These are phyloP conservation scores for Sebastiscus tertius DNA, from an alignment of 2,797 vertebrate species.

Conservation along the genomic window DNA sequence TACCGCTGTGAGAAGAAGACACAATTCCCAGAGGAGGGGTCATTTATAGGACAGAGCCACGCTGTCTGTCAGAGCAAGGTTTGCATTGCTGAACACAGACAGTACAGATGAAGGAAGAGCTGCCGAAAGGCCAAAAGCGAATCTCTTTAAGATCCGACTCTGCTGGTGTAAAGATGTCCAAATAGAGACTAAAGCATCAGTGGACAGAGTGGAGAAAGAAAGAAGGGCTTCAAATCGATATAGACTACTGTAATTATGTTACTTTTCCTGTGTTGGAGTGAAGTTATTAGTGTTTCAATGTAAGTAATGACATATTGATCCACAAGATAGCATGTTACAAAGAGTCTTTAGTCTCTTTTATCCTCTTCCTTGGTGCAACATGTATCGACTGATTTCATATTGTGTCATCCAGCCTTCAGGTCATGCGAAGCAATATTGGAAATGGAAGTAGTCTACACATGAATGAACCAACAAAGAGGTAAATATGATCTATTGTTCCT, in stretches of 20 bases:
- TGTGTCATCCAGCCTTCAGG: background rate
- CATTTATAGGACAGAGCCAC: constrained; percentile 62
- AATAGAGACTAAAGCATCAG: background rate
- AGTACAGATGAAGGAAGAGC: constrained; percentile 27
- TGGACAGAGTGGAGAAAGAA: background rate
- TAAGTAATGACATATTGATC: constrained; percentile 20
- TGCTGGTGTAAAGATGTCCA: background rate
- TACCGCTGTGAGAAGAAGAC: constrained; percentile 31
- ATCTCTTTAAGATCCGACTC: constrained; percentile 3
- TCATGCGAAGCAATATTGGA: background rate
- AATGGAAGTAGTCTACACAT: background rate
- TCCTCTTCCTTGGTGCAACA: background rate
- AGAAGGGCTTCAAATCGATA: background rate
- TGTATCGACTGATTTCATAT: background rate
- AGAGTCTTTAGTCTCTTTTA: background rate
- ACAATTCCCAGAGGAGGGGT: constrained; percentile 59
- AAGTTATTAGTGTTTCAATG: background rate
- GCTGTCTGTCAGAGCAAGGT: constrained; percentile 38
- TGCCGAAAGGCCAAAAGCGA: constrained; percentile 14
- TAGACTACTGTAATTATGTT: background rate
- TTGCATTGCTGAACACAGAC: constrained; percentile 36
- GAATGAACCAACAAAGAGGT: background rate
- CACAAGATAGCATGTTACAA: background rate
- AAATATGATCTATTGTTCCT: background rate
- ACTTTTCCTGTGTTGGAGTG: background rate